Evolutionary conservation across 2,888 invertebrate species (phyloP), one percentile per base, ranked within the genome.

Genomic region (Aphidius colemani): DNA sequence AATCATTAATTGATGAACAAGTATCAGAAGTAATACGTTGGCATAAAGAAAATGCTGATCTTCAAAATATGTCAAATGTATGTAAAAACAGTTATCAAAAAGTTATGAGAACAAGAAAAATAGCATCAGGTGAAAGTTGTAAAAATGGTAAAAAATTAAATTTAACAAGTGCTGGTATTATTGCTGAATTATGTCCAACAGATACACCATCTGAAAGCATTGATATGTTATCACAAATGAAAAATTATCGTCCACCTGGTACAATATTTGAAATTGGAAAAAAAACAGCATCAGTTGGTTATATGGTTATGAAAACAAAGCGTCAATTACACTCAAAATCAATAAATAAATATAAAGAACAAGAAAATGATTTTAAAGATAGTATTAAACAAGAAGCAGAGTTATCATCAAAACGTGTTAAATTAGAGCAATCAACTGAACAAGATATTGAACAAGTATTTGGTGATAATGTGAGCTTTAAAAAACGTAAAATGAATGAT

Each of bases 191-290:
- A 13, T 70, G 69, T 56, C 66, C 74, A 41, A 30, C 3, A 5
- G 71, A 67, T 9, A 70, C 73, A 7, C 64, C 39, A 7, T 5
- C 3, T 30, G 5, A 30, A 5, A 30, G 2, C 5, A 30, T 5
- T 30, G 75, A 81, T 74, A 81, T 87, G 68, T 82, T 90, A 74
- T 83, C 86, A 46, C 85, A 87, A 77, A 90, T 95, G 85, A 91
- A 90, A 80, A 88, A 85, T 66, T 95, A 93, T 74, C 87, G 89
- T 73, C 90, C 94, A 6, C 88, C 87, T 78, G 90, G 89, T 72
- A 98, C 97, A 0, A 92, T 98, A 74, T 94, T 98, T 82, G 98
- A 98, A 84, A 86, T 98, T 58, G 92, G 93, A 53, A 88, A 91
- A 0, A 93, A 91, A 78, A 87, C 90, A 73, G 89, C 94, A 78